phyloP scores from a whole-genome alignment of 2,888 invertebrate species.

The Pammene aurita region DNA sequence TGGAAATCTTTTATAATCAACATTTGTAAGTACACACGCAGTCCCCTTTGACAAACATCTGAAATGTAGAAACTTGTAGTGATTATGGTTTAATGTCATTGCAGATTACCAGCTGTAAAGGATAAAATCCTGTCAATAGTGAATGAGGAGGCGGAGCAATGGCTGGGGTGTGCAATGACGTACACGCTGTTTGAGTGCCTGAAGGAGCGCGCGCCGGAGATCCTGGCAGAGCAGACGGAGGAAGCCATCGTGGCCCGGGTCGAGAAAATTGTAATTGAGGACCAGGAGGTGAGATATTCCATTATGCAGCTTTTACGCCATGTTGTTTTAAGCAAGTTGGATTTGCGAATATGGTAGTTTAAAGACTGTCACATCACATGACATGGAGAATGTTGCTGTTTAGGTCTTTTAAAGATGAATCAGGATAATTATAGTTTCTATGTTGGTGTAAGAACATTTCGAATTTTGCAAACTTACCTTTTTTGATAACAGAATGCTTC shows the following conservation, averaged over 20 bases:
- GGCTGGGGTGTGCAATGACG: slow-evolving; percentile 96
- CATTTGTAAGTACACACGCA: slow-evolving; percentile 89
- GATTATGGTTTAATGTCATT: slow-evolving; percentile 40
- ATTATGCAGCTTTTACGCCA: no score
- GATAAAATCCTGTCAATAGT: slow-evolving; percentile 85
- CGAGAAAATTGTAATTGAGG: slow-evolving; percentile 82
- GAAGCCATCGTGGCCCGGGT: slow-evolving; percentile 73
- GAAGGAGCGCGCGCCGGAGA: slow-evolving; percentile 90
- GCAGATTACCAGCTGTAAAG: slow-evolving; percentile 87
- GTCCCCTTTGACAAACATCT: no score
- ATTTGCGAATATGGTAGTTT: no score
- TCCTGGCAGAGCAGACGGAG: slow-evolving; percentile 89
- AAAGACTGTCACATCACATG: no score
- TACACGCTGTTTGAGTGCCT: slow-evolving; percentile 96
- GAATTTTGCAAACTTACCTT: no score
- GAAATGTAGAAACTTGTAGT: no score
- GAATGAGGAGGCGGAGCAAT: slow-evolving; percentile 89
- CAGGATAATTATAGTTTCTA: no score
- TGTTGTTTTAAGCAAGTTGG: no score
- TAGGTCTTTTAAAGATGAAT: no score
- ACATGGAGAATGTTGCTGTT: no score
- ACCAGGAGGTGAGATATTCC: slow-evolving; percentile 62
- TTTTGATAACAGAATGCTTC: no score
- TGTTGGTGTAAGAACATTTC: no score
- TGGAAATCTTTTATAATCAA: slow-evolving; percentile 97